A percentile compares a stretch with the other conserved stretches of the same genome.
These are phyloP conservation scores for Propithecus deckenii DNA, from an alignment of 2,797 vertebrate genomes.

Conservation along the genomic window DNA sequence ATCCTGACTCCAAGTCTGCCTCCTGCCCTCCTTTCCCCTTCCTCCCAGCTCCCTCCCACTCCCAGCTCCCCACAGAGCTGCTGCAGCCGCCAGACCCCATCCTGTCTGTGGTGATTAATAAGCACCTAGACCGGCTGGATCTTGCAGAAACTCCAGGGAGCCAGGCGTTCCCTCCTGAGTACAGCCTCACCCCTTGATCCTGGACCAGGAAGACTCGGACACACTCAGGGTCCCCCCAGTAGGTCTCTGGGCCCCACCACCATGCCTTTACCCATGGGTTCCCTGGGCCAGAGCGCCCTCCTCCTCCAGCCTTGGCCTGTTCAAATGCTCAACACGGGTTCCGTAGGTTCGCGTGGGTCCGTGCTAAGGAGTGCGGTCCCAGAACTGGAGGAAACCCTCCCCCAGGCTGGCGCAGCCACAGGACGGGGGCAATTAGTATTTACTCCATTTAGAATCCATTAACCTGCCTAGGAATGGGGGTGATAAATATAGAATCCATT, in stretches of 20 bases:
- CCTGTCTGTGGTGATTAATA: slow-evolving; percentile 66
- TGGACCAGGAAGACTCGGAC: neutral
- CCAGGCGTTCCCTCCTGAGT: neutral
- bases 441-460: slow-evolving; percentile 48
- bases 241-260: too few species aligned
- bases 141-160: neutral
- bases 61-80: neutral
- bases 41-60: neutral
- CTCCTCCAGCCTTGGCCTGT: neutral
- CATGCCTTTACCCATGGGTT: neutral
- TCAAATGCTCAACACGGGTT: neutral
- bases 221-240: neutral
- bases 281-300: accelerated
- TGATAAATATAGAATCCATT: slow-evolving; percentile 38
- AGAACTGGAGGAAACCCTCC: neutral
- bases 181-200: neutral
- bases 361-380: neutral
- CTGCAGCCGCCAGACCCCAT: neutral
- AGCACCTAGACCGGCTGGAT: neutral
- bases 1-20: neutral
- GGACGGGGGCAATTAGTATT: neutral
- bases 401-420: neutral
- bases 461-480: neutral
- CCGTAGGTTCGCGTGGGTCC: neutral
- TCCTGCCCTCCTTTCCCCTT: neutral